A percentile compares a stretch with the other conserved stretches of the same genome.
These are phyloP conservation scores for Pseudopleuronectes americanus DNA, from an alignment of 2,797 vertebrate species.

Conservation along the genomic window DNA sequence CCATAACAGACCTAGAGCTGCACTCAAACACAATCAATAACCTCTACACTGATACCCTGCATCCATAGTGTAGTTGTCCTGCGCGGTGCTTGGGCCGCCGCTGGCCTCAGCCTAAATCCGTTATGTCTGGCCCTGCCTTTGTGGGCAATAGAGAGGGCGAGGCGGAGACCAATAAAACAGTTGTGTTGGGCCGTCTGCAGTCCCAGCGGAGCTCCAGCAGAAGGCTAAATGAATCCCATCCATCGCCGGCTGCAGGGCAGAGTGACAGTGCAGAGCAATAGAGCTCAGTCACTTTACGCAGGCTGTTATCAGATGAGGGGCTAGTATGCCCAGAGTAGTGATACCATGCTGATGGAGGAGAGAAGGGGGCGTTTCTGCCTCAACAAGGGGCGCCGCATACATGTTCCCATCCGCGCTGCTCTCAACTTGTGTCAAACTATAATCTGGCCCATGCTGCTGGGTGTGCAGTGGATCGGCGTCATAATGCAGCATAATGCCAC, in stretches of 20 bases:
- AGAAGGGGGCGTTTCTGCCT: constrained; percentile 9
- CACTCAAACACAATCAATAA: constrained; percentile 47
- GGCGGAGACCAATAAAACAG: constrained; percentile 70
- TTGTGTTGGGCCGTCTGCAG: constrained; percentile 35
- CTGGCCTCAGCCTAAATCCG: constrained; percentile 37
- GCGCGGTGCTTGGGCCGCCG: constrained; percentile 19
- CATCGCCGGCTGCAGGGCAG: constrained; percentile 56
- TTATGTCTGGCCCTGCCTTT: constrained; percentile 55
- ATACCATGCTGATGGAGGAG: not conserved
- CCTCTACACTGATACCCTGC: constrained; percentile 42
- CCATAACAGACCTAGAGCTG: constrained; percentile 37
- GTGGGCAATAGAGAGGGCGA: constrained; percentile 65
- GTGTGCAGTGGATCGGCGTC: constrained; percentile 55
- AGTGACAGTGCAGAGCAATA: constrained; percentile 60
- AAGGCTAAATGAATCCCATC: constrained; percentile 70
- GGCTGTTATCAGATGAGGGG: constrained; percentile 44
- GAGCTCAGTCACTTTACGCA: constrained; percentile 57
- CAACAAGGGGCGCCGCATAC: constrained; percentile 51
- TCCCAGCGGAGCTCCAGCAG: constrained; percentile 37
- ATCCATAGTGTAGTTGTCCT: constrained; percentile 24
- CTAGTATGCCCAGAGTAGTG: not conserved
- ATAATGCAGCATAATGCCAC: constrained; percentile 65
- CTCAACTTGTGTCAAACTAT: constrained; percentile 16
- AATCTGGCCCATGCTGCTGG: constrained; percentile 49
- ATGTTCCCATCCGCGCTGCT: constrained; percentile 12